Conservation (phyloP, 2,888 invertebrate species). For the Syrphus vitripennis region DNA sequence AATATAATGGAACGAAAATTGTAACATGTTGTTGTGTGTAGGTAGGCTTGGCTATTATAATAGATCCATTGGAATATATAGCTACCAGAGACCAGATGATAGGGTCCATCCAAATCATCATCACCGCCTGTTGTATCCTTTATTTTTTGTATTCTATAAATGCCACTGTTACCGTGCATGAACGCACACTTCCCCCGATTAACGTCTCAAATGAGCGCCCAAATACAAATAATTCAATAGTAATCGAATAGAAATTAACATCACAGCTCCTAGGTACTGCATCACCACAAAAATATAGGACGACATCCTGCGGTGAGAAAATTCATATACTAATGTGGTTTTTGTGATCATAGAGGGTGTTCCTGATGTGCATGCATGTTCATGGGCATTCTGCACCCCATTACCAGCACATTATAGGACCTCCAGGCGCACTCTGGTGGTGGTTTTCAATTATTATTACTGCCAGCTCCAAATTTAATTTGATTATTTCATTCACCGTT, state of each 20-base stretch:
- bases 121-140: slow-evolving; percentile 59
- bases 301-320: slow-evolving; percentile 58
- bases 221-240: slow-evolving; percentile 60
- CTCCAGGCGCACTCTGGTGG: slow-evolving; percentile 43
- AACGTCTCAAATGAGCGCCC: slow-evolving; percentile 54
- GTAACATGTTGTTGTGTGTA: slow-evolving; percentile 61
- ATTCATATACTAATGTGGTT: slow-evolving; percentile 48
- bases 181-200: slow-evolving; percentile 49
- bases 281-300: too few species aligned
- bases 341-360: slow-evolving; percentile 29
- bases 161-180: slow-evolving; percentile 50
- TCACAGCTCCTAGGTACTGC: slow-evolving; percentile 47
- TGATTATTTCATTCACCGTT: slow-evolving; percentile 53
- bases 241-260: slow-evolving; percentile 65
- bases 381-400: not conserved
- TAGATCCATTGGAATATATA: not conserved
- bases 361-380: not conserved
- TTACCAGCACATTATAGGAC: slow-evolving; percentile 10
- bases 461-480: slow-evolving; percentile 57
- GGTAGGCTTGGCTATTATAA: not conserved
- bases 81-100: slow-evolving; percentile 61
- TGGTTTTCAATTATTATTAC: slow-evolving; percentile 44
- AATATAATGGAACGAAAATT: slow-evolving; percentile 18
- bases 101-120: slow-evolving; percentile 34
- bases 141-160: slow-evolving; percentile 27